Base-by-base conservation (phyloP, 2,797 vertebrate species). In the Neostethus bicornis region DNA sequence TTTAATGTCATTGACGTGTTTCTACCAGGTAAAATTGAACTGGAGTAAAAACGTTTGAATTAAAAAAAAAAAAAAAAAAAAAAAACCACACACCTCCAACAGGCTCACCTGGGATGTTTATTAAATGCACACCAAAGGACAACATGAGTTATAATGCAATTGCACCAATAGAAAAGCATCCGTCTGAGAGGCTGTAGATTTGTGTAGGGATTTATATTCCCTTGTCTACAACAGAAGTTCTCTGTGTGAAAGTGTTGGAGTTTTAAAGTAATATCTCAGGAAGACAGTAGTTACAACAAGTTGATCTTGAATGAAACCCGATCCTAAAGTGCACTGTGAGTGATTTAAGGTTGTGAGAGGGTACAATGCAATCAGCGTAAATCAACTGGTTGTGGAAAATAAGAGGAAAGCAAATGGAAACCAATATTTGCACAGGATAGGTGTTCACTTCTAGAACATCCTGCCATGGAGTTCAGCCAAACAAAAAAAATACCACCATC, bases 11-110 rank as follows among this genome's bases (percentile, higher is more conserved):
- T 73, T 67, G 71, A 83, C 77, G 69, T 79, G 65, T 84, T 84
- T 83, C 84, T 81, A 87, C 88, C 88, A 86, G 85, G 77, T 66
- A 54, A 80, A 64, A 87, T 73, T 73, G 73, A 67, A 79, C 65
- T 59, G 68, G 57, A 51, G 77, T 81, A 73, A 84, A 84, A 78
- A 66, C 62, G 75, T 59, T 76, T 76, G 85, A 71, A 77, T 16
- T 10, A 54, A 77, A 49, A 67, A 51, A 34, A 29, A 39, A 52
- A 39, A n/a, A n/a, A n/a, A n/a, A n/a, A n/a, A n/a, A n/a, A n/a
- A n/a, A n/a, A n/a, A n/a, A n/a, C n/a, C n/a, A n/a, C n/a, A n/a
- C n/a, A n/a, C n/a, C n/a, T n/a, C n/a, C n/a, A n/a, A 54, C 55
- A 14, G 61, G 28, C 53, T 68, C 19, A 13, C 44, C 62, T 66